phyloP scores from a whole-genome alignment of 2,113 vertebrate species.

The Speoplatyrhinus poulsoni region DNA sequence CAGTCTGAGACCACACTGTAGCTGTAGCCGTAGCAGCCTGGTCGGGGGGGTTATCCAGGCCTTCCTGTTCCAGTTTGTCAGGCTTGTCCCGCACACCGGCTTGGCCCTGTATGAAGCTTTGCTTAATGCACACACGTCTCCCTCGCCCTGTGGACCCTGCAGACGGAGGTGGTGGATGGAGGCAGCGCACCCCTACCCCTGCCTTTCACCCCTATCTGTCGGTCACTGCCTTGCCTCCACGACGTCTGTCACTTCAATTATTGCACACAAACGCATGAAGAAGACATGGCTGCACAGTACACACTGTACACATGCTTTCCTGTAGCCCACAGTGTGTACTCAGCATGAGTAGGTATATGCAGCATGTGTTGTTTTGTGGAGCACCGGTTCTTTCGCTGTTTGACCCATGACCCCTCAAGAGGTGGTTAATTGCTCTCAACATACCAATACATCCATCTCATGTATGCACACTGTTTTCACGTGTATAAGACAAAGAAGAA shows the following conservation, averaged over 20 bases:
- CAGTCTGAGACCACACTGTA: constrained; percentile 17
- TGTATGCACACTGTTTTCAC: too few species aligned
- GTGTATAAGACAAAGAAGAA: background rate
- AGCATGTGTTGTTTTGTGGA: constrained; percentile 4
- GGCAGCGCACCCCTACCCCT: constrained; percentile 20
- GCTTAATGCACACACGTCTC: constrained; percentile 53
- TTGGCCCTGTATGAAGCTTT: constrained; percentile 58
- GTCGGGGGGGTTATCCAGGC: constrained; percentile 14
- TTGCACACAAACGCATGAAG: constrained; percentile 47
- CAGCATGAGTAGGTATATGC: too few species aligned
- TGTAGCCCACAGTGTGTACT: background rate
- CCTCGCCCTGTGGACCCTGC: constrained; percentile 48
- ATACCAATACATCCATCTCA: too few species aligned
- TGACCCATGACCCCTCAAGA: too few species aligned
- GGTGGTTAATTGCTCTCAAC: too few species aligned
- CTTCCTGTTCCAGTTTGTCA: constrained; percentile 40
- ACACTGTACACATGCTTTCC: constrained; percentile 2
- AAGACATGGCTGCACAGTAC: constrained; percentile 13
- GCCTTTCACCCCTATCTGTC: background rate
- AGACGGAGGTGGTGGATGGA: constrained; percentile 16
- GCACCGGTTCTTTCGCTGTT: background rate
- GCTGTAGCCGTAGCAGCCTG: constrained; percentile 33
- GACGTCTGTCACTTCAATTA: constrained; percentile 62
- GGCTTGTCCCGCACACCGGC: constrained; percentile 36
- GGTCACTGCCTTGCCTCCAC: constrained; percentile 36